phyloP scores from a whole-genome alignment of 2,113 vertebrate genomes.

The Crotalus tigris region DNA sequence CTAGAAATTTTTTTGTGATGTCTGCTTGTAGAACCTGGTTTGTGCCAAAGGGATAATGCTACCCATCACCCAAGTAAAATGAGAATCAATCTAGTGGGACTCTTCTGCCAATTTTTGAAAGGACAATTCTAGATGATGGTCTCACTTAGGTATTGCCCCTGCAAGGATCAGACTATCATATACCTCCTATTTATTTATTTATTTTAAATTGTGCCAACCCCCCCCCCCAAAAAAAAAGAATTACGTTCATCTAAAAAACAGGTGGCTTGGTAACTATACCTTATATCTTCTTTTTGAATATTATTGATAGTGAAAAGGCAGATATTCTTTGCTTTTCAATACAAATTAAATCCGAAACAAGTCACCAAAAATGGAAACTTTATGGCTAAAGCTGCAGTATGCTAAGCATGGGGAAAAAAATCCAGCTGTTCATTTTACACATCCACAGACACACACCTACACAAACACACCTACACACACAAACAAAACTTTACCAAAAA shows the following conservation, averaged over 20 bases:
- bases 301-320: neutral
- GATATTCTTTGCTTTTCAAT: neutral
- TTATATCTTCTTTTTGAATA: neutral
- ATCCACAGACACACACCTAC: neutral
- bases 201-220: neutral
- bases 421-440: neutral
- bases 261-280: neutral
- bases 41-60: too few relatives aligned
- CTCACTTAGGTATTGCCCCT: too few relatives aligned
- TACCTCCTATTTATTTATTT: neutral
- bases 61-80: too few relatives aligned
- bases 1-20: too few relatives aligned
- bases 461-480: too few relatives aligned
- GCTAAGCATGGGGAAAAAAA: neutral
- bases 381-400: neutral
- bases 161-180: neutral
- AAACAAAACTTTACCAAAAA: neutral
- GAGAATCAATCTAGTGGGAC: too few relatives aligned
- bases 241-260: neutral
- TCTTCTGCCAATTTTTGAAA: too few relatives aligned
- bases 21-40: too few relatives aligned
- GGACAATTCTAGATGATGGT: too few relatives aligned
- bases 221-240: neutral
- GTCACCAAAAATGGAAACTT: neutral
- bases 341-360: neutral